phyloP scores from a whole-genome alignment of 2,797 vertebrate genomes.

The Aulostomus chinensis region DNA sequence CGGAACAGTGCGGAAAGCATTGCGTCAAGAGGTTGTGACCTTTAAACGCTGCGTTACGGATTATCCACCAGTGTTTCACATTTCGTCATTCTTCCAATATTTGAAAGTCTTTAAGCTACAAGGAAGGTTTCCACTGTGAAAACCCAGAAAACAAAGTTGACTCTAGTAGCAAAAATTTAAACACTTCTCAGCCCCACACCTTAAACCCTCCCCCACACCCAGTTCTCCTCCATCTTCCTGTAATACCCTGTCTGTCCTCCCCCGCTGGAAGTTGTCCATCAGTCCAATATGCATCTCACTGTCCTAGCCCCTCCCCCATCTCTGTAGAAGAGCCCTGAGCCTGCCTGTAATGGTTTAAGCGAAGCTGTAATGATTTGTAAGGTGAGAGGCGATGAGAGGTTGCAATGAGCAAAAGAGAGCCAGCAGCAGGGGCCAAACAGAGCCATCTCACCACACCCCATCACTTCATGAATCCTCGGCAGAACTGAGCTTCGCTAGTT shows the following conservation, averaged over 20 bases:
- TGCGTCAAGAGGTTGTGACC: no score
- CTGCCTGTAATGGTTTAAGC: slow-evolving; percentile 74
- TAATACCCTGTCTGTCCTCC: slow-evolving; percentile 54
- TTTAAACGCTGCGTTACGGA: no score
- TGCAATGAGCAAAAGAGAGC: slow-evolving; percentile 40
- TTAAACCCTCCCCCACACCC: slow-evolving; percentile 32
- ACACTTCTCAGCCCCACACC: slow-evolving; percentile 57
- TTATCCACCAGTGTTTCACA: no score
- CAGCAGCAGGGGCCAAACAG: no score
- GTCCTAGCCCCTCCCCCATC: slow-evolving; percentile 14
- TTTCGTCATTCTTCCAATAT: no score
- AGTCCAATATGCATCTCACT: slow-evolving; percentile 48
- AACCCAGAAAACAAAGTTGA: slow-evolving; percentile 28
- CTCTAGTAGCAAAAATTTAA: slow-evolving; percentile 35
- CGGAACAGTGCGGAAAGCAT: no score
- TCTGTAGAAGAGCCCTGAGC: slow-evolving; percentile 20
- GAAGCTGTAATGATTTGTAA: slow-evolving; percentile 80
- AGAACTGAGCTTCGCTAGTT: slow-evolving; percentile 5
- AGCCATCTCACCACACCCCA: slow-evolving; percentile 44
- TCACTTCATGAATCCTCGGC: slow-evolving; percentile 67
- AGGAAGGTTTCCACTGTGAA: slow-evolving; percentile 5
- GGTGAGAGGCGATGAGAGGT: slow-evolving; percentile 69
- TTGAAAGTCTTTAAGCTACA: no score
- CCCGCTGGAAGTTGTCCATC: slow-evolving; percentile 66
- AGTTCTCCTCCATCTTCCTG: slow-evolving; percentile 33